phyloP scores from a whole-genome alignment of 2,797 vertebrate species.

The Darevskia nairensis region DNA sequence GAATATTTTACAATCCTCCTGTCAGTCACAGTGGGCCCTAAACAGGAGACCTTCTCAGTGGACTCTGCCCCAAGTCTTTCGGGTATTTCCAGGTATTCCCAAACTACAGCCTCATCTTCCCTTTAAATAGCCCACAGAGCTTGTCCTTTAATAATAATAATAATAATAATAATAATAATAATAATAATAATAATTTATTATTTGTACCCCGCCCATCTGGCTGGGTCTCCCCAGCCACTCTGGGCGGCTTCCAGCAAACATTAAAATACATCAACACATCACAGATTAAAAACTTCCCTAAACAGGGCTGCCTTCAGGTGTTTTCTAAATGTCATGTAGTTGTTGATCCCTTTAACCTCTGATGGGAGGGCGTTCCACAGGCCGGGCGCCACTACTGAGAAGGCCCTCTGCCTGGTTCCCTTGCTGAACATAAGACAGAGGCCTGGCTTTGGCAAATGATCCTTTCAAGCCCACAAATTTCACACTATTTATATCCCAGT shows the following conservation, averaged over 20 bases:
- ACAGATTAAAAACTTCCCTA: too few relatives aligned
- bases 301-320: too few relatives aligned
- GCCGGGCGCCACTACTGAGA: too few relatives aligned
- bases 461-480: background rate
- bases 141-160: background rate
- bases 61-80: background rate
- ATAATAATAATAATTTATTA: too few relatives aligned
- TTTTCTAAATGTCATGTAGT: too few relatives aligned
- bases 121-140: constrained; percentile 29
- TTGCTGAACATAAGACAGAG: background rate
- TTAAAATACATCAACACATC: too few relatives aligned
- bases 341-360: too few relatives aligned
- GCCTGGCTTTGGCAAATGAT: background rate
- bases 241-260: too few relatives aligned
- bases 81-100: background rate
- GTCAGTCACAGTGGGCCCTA: background rate
- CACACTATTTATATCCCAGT: background rate
- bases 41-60: background rate
- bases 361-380: too few relatives aligned
- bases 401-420: background rate
- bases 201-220: too few relatives aligned
- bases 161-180: background rate
- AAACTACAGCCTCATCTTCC: background rate
- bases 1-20: background rate
- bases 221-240: too few relatives aligned